These are phyloP conservation scores for Rotaria sp. DNA, from an alignment of 2,888 invertebrate genomes.

Conservation along the genomic window DNA sequence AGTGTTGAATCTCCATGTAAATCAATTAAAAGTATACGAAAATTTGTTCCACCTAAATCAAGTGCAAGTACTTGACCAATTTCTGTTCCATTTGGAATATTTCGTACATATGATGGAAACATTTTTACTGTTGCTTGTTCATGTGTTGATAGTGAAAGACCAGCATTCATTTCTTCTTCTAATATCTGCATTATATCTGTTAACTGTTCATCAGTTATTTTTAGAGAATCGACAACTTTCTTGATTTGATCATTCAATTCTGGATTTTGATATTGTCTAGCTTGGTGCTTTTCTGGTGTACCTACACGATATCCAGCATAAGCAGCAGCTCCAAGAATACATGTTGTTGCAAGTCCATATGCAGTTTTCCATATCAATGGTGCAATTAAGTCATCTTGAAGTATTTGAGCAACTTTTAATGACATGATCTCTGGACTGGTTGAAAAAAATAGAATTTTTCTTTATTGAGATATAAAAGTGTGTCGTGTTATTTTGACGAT, in stretches of 20 bases:
- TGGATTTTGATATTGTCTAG: background rate
- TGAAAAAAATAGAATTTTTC: too few species aligned
- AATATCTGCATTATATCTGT: constrained; percentile 33
- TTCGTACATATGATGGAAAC: constrained; percentile 41
- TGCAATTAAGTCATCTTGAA: background rate
- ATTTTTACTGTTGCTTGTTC: constrained; percentile 64
- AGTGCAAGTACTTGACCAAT: constrained; percentile 42
- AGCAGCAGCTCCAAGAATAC: background rate
- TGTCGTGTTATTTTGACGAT: background rate
- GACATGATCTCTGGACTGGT: background rate
- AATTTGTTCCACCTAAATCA: constrained; percentile 44
- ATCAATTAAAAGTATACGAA: constrained; percentile 43
- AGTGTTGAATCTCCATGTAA: constrained; percentile 33
- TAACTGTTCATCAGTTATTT: constrained; percentile 34
- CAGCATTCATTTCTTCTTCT: constrained; percentile 57
- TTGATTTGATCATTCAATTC: constrained; percentile 12
- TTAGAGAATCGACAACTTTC: constrained; percentile 33
- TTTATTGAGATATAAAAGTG: background rate
- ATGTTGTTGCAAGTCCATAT: background rate
- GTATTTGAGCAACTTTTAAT: background rate
- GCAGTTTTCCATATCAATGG: background rate
- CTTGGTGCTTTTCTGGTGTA: background rate
- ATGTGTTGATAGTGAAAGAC: constrained; percentile 73
- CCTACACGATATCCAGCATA: background rate
- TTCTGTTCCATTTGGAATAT: constrained; percentile 40